Conservation (phyloP, 2,113 vertebrate species). For the Saiga tatarica region DNA sequence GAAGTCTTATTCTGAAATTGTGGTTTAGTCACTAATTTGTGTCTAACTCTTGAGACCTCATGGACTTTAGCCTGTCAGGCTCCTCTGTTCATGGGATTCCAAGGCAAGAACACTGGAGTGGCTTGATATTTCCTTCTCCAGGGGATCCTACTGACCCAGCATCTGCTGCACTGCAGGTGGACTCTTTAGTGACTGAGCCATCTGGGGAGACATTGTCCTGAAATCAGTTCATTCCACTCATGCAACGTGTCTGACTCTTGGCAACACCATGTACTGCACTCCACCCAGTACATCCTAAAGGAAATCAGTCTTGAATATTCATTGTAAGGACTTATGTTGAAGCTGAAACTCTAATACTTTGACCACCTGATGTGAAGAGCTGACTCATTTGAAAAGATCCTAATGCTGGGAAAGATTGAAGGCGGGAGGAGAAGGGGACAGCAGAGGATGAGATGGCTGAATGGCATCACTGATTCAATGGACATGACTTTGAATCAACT, state of each 20-base stretch:
- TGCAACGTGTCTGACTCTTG: background rate
- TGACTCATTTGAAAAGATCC: background rate
- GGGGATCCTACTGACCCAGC: background rate
- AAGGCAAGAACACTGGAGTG: background rate
- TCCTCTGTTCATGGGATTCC: background rate
- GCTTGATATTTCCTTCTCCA: background rate
- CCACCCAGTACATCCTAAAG: background rate
- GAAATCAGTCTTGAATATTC: background rate
- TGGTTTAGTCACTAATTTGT: background rate
- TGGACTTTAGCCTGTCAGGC: background rate
- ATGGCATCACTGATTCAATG: background rate
- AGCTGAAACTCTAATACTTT: background rate
- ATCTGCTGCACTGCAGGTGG: background rate
- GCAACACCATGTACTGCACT: background rate
- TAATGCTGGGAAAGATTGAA: background rate
- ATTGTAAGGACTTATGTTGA: background rate
- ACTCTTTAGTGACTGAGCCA: background rate
- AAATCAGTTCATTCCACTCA: background rate
- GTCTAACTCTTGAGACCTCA: background rate
- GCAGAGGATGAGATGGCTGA: background rate
- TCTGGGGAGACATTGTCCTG: background rate
- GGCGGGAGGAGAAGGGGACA: accelerated
- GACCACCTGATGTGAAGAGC: background rate
- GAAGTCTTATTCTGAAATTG: background rate
- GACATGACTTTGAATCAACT: background rate